A percentile compares a stretch with the other conserved stretches of the same genome.
Evolutionary conservation across 2,888 invertebrate genomes (phyloP).

Genomic region (Flexamia atlantica): DNA sequence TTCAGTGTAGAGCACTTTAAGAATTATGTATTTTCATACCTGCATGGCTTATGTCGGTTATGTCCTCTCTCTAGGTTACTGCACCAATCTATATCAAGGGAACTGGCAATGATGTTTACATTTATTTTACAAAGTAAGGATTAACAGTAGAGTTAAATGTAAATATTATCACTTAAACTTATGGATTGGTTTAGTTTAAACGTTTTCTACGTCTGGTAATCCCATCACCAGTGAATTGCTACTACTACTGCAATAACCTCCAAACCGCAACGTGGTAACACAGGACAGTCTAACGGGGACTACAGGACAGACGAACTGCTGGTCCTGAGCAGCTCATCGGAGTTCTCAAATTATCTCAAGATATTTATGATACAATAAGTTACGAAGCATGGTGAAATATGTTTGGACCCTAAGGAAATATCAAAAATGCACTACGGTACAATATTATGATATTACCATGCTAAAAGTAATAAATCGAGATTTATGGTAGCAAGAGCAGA

Average conservation of each 20-base stretch:
- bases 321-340: conserved; percentile 24
- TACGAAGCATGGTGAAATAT: conserved; percentile 62
- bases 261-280: conserved; percentile 4
- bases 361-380: conserved; percentile 55
- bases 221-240: not conserved
- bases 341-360: conserved; percentile 53
- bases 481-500: not conserved
- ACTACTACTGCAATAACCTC: conserved; percentile 7
- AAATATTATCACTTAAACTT: no score
- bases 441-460: conserved; percentile 58
- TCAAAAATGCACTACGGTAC: conserved; percentile 65
- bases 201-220: no score
- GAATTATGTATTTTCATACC: no score
- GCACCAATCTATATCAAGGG: no score
- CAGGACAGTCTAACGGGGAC: conserved; percentile 13
- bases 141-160: no score
- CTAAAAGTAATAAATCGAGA: conserved; percentile 3
- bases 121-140: no score
- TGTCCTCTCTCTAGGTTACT: no score
- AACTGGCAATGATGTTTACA: no score
- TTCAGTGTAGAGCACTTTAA: no score
- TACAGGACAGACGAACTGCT: conserved; percentile 17
- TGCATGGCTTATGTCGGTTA: no score
- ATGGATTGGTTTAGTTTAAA: no score
- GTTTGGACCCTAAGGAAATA: conserved; percentile 65